Evolutionary conservation across 30 jellyfish, hydroid and myxozoan genomes (phyloP).

Genomic region (Catostylus mosaicus): DNA sequence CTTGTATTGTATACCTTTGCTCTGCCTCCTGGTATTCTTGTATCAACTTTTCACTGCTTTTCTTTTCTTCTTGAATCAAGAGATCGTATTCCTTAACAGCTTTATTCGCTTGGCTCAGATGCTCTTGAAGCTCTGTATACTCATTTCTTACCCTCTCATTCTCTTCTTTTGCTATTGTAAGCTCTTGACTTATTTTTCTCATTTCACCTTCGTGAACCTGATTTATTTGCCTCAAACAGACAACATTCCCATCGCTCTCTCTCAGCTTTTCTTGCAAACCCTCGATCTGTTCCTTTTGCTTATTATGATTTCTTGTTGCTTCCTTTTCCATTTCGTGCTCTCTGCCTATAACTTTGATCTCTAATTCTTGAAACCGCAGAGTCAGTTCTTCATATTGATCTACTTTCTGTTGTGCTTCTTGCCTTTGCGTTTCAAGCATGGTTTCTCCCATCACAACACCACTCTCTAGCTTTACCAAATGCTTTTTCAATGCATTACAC

Average conservation of each 20-base stretch:
- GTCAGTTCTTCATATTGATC: slow-evolving; percentile 83
- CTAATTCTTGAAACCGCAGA: slow-evolving; percentile 82
- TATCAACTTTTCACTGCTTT: slow-evolving; percentile 6
- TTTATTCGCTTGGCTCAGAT: slow-evolving; percentile 2
- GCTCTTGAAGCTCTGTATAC: background rate
- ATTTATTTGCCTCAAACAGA: slow-evolving; percentile 8
- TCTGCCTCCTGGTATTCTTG: slow-evolving; percentile 14
- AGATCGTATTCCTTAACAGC: background rate
- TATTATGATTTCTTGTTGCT: slow-evolving; percentile 1
- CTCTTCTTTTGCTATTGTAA: slow-evolving; percentile 17
- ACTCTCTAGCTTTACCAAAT: slow-evolving; percentile 71
- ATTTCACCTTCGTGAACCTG: slow-evolving; percentile 1
- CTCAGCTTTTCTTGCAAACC: slow-evolving; percentile 12
- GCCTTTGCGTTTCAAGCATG: slow-evolving; percentile 60
- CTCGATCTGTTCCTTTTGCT: slow-evolving; percentile 17
- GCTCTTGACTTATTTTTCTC: slow-evolving; percentile 3
- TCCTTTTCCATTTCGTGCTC: slow-evolving; percentile 43
- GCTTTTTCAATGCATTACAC: slow-evolving; percentile 93
- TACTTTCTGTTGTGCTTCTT: slow-evolving; percentile 34
- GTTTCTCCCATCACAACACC: slow-evolving; percentile 75
- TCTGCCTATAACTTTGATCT: slow-evolving; percentile 48
- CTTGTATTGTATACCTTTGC: slow-evolving; percentile 8
- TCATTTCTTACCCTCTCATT: background rate
- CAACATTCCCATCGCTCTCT: slow-evolving; percentile 21
- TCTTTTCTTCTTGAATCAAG: slow-evolving; percentile 21